These are phyloP conservation scores for Orycteropus afer DNA, from an alignment of 2,113 vertebrate genomes.

Conservation along the genomic window DNA sequence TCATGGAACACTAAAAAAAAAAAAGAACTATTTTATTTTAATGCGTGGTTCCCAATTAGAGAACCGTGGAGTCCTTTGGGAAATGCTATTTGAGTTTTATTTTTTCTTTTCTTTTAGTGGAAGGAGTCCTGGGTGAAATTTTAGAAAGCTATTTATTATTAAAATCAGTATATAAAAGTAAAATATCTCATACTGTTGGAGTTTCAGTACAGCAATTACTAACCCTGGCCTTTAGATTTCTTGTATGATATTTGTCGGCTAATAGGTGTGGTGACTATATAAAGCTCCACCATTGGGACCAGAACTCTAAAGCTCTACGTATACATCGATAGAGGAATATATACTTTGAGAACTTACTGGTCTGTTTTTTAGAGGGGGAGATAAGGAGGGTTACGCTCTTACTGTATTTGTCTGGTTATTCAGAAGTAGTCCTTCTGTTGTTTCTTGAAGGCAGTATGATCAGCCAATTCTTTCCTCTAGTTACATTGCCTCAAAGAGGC, in stretches of 20 bases:
- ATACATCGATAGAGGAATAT: background rate
- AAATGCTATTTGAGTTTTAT: background rate
- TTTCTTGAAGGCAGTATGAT: background rate
- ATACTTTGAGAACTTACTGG: background rate
- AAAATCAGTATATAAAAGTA: background rate
- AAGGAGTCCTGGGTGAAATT: background rate
- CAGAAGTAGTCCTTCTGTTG: background rate
- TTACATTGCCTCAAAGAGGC: background rate
- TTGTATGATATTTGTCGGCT: background rate
- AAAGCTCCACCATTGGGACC: background rate
- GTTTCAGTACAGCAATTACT: background rate
- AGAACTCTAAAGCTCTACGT: background rate
- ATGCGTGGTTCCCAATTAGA: background rate
- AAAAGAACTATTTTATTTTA: slow-evolving; percentile 7
- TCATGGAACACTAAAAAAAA: background rate
- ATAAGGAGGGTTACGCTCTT: background rate
- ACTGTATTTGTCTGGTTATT: background rate
- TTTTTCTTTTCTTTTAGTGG: slow-evolving; percentile 20
- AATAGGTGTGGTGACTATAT: background rate
- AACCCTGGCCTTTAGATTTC: background rate
- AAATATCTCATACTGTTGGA: background rate
- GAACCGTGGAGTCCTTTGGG: background rate
- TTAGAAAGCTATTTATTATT: background rate
- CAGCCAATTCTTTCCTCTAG: background rate
- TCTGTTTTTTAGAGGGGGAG: background rate